phyloP scores from a whole-genome alignment of 2,797 vertebrate species.

The Momotus momota region DNA sequence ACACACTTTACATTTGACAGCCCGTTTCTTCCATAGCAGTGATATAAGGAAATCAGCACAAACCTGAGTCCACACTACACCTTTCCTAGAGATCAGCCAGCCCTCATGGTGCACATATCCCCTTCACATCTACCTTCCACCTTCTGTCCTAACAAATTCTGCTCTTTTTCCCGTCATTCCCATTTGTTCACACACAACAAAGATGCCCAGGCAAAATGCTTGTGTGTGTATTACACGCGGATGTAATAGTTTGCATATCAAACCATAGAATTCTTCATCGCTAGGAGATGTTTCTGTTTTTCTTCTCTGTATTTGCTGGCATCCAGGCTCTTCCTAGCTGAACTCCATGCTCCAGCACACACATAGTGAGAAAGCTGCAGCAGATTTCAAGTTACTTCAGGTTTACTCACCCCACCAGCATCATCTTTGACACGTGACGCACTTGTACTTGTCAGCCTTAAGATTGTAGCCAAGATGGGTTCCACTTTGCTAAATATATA shows the following conservation, averaged over 20 bases:
- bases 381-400: not conserved
- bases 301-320: not conserved
- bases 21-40: not conserved
- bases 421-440: fast-evolving
- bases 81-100: not conserved
- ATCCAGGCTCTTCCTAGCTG: not conserved
- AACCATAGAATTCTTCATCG: not conserved
- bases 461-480: not conserved
- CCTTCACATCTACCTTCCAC: not conserved
- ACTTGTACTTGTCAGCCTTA: not conserved
- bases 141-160: not conserved
- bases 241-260: not conserved
- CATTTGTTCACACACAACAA: not conserved
- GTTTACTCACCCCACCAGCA: not conserved
- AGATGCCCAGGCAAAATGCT: not conserved
- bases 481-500: not conserved
- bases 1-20: not conserved
- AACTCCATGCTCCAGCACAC: not conserved
- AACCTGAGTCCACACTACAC: not conserved
- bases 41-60: not conserved
- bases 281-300: not conserved
- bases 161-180: not conserved
- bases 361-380: not conserved
- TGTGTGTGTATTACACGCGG: not conserved
- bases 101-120: fast-evolving